Evolutionary conservation across 1,140 invertebrate genomes (phyloP).

Genomic region (Drosophila pseudoananassae): DNA sequence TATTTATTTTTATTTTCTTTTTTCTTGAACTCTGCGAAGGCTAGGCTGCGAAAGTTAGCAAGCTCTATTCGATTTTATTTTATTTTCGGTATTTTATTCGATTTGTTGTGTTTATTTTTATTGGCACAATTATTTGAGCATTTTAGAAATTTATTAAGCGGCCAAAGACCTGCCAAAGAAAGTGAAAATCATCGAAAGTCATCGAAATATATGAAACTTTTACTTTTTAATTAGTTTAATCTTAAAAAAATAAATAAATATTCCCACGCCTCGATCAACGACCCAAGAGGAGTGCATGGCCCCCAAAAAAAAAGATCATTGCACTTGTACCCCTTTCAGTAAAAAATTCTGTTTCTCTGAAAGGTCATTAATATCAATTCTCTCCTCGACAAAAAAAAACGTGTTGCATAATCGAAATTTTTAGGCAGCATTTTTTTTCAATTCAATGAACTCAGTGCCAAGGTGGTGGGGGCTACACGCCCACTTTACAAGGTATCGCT

Average conservation of each 20-base stretch:
- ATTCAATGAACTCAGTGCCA: slow-evolving; percentile 46
- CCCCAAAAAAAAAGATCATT: slow-evolving; percentile 41
- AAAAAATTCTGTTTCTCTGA: slow-evolving; percentile 16
- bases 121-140: slow-evolving; percentile 83
- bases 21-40: slow-evolving; percentile 65
- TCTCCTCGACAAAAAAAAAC: not conserved
- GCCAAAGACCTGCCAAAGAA: slow-evolving; percentile 62
- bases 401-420: slow-evolving; percentile 60
- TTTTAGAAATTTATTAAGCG: slow-evolving; percentile 79
- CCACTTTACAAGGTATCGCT: slow-evolving; percentile 65
- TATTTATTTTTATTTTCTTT: slow-evolving; percentile 20
- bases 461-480: slow-evolving; percentile 42
- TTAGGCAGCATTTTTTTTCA: slow-evolving; percentile 14
- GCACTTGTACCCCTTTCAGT: slow-evolving; percentile 23
- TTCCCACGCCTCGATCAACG: slow-evolving; percentile 54
- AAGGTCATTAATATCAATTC: slow-evolving; percentile 51
- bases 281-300: slow-evolving; percentile 25
- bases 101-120: slow-evolving; percentile 71
- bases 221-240: slow-evolving; percentile 32
- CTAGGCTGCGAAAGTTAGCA: slow-evolving; percentile 63
- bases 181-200: slow-evolving; percentile 74
- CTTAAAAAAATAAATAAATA: slow-evolving; percentile 2
- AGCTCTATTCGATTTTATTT: slow-evolving; percentile 34
- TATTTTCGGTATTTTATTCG: slow-evolving; percentile 22
- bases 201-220: slow-evolving; percentile 41